A percentile compares a stretch with the other conserved stretches of the same genome.
Conservation (phyloP, 2,888 invertebrate genomes). For the Pollenia labialis region DNA sequence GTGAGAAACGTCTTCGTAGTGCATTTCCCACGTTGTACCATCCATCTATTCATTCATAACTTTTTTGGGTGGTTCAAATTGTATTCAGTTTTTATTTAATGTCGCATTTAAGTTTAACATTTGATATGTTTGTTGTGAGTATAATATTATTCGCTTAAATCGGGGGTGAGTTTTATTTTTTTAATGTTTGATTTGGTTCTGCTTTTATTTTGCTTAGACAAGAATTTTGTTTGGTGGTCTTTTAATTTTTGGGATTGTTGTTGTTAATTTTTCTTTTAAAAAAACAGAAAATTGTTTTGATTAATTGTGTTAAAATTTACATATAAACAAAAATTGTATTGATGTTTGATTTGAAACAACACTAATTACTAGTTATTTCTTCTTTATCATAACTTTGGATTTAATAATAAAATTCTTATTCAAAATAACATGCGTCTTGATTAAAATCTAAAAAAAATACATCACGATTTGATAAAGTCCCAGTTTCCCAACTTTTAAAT, state of each 20-base stretch:
- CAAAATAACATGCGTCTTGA: no score
- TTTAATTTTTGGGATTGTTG: slow-evolving; percentile 28
- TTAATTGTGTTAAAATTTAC: slow-evolving; percentile 39
- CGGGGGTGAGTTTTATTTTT: slow-evolving; percentile 62
- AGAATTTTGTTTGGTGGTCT: slow-evolving; percentile 55
- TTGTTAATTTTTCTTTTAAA: slow-evolving; percentile 17
- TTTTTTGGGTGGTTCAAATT: slow-evolving; percentile 62
- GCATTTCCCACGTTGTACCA: slow-evolving; percentile 79
- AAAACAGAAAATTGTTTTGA: slow-evolving; percentile 29
- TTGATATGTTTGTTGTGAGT: slow-evolving; percentile 37
- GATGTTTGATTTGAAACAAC: neutral
- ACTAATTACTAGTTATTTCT: no score
- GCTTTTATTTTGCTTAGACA: slow-evolving; percentile 51
- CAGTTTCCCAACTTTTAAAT: no score
- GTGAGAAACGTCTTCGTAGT: slow-evolving; percentile 83
- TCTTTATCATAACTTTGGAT: no score
- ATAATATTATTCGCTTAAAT: slow-evolving; percentile 10
- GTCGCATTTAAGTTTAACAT: slow-evolving; percentile 70
- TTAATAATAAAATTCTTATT: no score
- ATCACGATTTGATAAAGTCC: no score
- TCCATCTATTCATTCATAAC: slow-evolving; percentile 46
- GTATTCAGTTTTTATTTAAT: slow-evolving; percentile 56
- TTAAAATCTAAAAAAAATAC: no score
- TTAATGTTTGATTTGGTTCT: slow-evolving; percentile 52
- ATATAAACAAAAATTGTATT: slow-evolving; percentile 5